Evolutionary conservation across 2,888 invertebrate species (phyloP), one percentile per base, ranked within the genome.

Genomic region (Drosophila borealis): DNA sequence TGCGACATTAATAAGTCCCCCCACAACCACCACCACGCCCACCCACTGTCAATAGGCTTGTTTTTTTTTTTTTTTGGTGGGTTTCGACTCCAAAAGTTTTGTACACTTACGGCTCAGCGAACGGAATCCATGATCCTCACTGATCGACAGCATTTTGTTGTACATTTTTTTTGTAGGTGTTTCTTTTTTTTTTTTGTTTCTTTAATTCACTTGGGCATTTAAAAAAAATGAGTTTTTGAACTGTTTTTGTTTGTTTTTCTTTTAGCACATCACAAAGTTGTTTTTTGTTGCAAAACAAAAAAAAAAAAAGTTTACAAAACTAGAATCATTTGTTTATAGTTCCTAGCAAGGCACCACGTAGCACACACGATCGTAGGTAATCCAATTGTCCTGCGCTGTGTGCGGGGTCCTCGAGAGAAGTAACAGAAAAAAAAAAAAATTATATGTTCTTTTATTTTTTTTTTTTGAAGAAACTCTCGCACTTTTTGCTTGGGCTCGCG

Each of bases 71-170:
- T 29, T 29, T 29, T 29, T 29, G 8, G 29, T 29, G 29, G 29
- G 8, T 29, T 8, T 29, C 8, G 14, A 41, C 19, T 17, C 34
- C n/a, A 34, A 60, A 19, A 33, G 21, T 37, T 37, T 61, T 29
- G 45, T 17, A 50, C 17, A 92, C 92, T 93, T 92, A 93, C 93
- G 92, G 88, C 92, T 92, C 78, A 92, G 86, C 65, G 93, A 93
- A 79, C 92, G 92, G 91, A 93, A 93, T 91, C 93, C 93, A 74
- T 92, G 92, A 90, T 93, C 93, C 88, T 93, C 93, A 86, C 93
- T 92, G 75, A 92, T 91, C 55, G 92, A 92, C 80, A 93, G 81
- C 92, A 93, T 92, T 89, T 91, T 91, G 67, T 84, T 88, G 65
- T 82, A 89, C 89, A 89, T 88, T 76, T 63, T 37, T 29, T 19